Evolutionary conservation across 2,113 vertebrate genomes (phyloP).

Genomic region (Falcunculus frontatus): DNA sequence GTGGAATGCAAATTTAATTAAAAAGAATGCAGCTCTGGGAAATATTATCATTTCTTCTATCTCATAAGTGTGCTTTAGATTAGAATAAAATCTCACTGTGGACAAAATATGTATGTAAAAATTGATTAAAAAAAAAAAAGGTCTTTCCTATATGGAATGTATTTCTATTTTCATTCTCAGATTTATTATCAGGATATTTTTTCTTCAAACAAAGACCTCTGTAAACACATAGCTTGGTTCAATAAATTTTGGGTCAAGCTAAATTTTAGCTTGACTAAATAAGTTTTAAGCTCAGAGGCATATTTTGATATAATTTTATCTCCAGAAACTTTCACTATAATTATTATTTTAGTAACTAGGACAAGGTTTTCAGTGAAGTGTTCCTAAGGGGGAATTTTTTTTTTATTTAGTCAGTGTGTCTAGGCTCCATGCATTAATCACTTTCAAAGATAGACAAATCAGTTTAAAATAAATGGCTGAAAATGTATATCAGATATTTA

Average conservation of each 20-base stretch:
- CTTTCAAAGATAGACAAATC: slow-evolving; percentile 38
- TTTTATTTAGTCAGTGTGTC: slow-evolving; percentile 21
- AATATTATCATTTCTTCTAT: background rate
- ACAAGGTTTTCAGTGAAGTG: slow-evolving; percentile 21
- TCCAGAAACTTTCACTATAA: slow-evolving; percentile 18
- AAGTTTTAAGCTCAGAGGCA: slow-evolving; percentile 35
- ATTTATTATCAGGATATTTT: background rate
- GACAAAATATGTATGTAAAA: background rate
- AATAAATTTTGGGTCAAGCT: background rate
- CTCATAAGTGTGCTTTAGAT: background rate
- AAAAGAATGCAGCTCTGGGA: slow-evolving; percentile 13
- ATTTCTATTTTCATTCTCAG: background rate
- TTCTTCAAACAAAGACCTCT: background rate
- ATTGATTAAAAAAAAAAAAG: background rate
- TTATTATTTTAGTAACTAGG: slow-evolving; percentile 38
- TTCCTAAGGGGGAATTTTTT: background rate
- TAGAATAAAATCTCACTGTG: background rate
- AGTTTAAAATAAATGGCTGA: slow-evolving; percentile 31
- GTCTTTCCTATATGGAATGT: background rate
- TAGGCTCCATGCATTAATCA: slow-evolving; percentile 38
- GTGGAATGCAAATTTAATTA: slow-evolving; percentile 48
- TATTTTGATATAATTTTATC: slow-evolving; percentile 37
- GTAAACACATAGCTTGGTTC: background rate
- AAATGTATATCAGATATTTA: slow-evolving; percentile 21
- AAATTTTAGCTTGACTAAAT: slow-evolving; percentile 34